Percentiles rank a stretch among this genome's conserved stretches.
Conservation (phyloP, 2,113 vertebrate genomes). For the Bagarius yarrelli region DNA sequence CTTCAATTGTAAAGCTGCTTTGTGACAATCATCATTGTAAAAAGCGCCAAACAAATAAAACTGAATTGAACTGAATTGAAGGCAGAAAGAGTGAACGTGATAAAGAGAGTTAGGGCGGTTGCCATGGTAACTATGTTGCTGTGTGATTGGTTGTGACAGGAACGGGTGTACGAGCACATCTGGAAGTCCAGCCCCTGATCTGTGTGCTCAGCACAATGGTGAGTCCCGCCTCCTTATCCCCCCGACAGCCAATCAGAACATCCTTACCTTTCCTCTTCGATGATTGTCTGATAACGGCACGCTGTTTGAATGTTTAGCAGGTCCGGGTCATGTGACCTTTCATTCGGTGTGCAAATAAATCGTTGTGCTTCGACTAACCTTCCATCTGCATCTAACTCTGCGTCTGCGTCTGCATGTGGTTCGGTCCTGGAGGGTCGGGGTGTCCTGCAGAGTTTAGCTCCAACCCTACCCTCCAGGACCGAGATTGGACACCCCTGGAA, state of each 20-base stretch:
- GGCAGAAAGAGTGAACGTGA: not conserved
- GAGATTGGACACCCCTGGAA: too few species aligned
- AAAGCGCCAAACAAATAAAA: too few species aligned
- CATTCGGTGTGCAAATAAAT: too few species aligned
- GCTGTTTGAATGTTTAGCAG: not conserved
- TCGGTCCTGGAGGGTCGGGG: too few species aligned
- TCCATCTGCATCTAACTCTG: not conserved
- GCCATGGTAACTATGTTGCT: slow-evolving; percentile 60
- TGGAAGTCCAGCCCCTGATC: slow-evolving; percentile 57
- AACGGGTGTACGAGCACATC: slow-evolving; percentile 59
- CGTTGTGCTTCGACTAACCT: slow-evolving; percentile 4
- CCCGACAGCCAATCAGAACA: slow-evolving; percentile 32
- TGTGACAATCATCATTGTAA: too few species aligned
- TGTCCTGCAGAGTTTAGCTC: too few species aligned
- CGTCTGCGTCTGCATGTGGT: not conserved
- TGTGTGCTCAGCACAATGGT: slow-evolving; percentile 66
- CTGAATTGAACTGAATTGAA: not conserved
- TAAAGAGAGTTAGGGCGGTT: slow-evolving; percentile 42
- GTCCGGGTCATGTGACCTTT: not conserved
- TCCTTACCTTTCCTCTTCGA: not conserved
- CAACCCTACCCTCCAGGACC: too few species aligned
- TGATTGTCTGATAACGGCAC: not conserved
- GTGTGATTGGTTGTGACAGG: slow-evolving; percentile 71
- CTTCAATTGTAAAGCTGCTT: too few species aligned
- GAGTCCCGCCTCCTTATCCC: slow-evolving; percentile 64